phyloP scores from a whole-genome alignment of 2,888 invertebrate genomes.

The Gastrophysa polygoni region DNA sequence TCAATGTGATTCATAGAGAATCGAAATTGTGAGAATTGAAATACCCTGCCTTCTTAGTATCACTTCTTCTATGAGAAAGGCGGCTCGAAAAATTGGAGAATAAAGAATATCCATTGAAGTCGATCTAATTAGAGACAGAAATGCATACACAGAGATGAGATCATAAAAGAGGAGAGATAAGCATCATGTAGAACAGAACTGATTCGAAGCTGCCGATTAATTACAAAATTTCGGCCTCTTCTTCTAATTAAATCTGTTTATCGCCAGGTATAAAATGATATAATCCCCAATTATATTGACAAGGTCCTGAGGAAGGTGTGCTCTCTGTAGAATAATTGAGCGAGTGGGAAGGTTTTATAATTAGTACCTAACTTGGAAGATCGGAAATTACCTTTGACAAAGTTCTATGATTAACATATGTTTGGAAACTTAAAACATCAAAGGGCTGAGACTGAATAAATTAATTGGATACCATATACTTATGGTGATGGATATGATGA shows the following conservation, averaged over 20 bases:
- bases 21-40: no score
- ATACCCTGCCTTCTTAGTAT: no score
- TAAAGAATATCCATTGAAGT: no score
- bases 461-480: not conserved
- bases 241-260: not conserved
- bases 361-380: not conserved
- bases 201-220: slow-evolving; percentile 9
- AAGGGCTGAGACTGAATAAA: not conserved
- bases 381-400: not conserved
- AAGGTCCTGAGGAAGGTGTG: not conserved
- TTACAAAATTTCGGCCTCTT: not conserved
- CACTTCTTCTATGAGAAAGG: no score
- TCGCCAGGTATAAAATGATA: not conserved
- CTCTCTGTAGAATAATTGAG: not conserved
- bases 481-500: no score
- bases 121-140: no score
- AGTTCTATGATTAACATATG: not conserved
- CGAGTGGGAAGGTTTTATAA: not conserved
- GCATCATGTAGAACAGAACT: slow-evolving; percentile 12
- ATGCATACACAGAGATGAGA: not conserved
- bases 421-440: not conserved
- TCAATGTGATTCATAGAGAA: no score
- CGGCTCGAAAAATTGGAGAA: no score
- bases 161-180: not conserved
- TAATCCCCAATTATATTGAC: slow-evolving; percentile 13